A percentile compares a stretch with the other conserved stretches of the same genome.
These are phyloP conservation scores for Petrocephalus microphthalmus DNA, from an alignment of 2,113 vertebrate species.

Conservation along the genomic window DNA sequence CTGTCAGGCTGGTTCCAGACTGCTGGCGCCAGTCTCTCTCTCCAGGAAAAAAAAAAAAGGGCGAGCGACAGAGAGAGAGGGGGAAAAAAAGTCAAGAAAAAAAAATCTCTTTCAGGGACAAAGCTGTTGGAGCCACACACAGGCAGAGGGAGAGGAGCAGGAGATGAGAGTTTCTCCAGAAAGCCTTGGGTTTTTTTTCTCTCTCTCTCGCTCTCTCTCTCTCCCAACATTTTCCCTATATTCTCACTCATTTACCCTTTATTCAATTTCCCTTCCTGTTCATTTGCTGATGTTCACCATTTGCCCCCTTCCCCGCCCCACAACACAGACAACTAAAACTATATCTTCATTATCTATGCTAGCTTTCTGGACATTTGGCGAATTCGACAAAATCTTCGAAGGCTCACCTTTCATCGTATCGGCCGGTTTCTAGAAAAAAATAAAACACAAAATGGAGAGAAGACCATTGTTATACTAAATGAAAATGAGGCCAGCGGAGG, in stretches of 20 bases:
- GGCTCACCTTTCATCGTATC: neutral
- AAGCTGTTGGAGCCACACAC: slow-evolving; percentile 59
- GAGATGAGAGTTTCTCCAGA: slow-evolving; percentile 41
- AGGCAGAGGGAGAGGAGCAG: slow-evolving; percentile 37
- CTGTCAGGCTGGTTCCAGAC: slow-evolving; percentile 97
- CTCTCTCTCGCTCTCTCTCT: slow-evolving; percentile 27
- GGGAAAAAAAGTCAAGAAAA: slow-evolving; percentile 57
- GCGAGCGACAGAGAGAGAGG: slow-evolving; percentile 23
- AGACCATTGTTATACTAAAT: neutral
- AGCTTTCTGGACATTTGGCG: neutral
- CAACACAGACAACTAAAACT: slow-evolving; percentile 76
- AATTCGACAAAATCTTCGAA: neutral
- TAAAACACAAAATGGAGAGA: neutral
- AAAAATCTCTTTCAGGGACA: slow-evolving; percentile 67
- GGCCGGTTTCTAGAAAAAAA: neutral
- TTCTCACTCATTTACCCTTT: slow-evolving; percentile 9
- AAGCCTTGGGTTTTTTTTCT: slow-evolving; percentile 40
- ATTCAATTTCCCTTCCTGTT: neutral
- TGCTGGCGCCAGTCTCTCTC: slow-evolving; percentile 92
- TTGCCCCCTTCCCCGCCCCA: slow-evolving; percentile 41
- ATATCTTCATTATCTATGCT: slow-evolving; percentile 58
- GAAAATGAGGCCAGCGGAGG: slow-evolving; percentile 56
- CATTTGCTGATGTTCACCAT: slow-evolving; percentile 18
- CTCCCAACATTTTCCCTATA: slow-evolving; percentile 32
- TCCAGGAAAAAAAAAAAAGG: slow-evolving; percentile 72